Conservation (phyloP, 2,888 invertebrate species). For the Spodoptera littoralis region DNA sequence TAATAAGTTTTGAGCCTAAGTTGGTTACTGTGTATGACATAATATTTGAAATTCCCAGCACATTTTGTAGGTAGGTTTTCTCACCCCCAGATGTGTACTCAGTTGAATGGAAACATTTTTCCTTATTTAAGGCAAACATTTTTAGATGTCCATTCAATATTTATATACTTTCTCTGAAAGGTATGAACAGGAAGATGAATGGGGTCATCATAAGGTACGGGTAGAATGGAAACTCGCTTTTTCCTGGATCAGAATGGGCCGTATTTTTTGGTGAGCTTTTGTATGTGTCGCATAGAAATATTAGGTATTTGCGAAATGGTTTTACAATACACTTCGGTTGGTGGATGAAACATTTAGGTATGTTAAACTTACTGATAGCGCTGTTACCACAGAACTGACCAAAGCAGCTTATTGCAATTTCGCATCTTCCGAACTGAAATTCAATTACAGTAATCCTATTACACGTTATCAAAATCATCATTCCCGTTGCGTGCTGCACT, state of each 20-base stretch:
- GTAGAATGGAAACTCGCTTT: neutral
- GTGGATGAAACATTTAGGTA: too few species aligned
- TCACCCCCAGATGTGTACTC: conserved; percentile 18
- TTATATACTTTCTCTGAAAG: conserved; percentile 12
- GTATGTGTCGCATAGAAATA: too few species aligned
- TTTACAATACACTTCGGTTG: too few species aligned
- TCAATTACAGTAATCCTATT: conserved; percentile 10
- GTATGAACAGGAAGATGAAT: conserved; percentile 11
- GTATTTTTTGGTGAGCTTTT: too few species aligned
- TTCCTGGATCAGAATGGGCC: neutral
- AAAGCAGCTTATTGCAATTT: too few species aligned
- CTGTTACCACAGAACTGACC: too few species aligned
- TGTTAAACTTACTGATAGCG: too few species aligned
- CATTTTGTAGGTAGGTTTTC: conserved; percentile 16
- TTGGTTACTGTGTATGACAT: conserved; percentile 38
- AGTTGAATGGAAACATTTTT: conserved; percentile 32
- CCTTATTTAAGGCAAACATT: conserved; percentile 31
- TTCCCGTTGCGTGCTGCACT: conserved; percentile 12
- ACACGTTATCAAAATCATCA: conserved; percentile 21
- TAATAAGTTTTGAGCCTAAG: conserved; percentile 51
- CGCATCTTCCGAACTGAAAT: too few species aligned
- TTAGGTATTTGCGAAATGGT: too few species aligned
- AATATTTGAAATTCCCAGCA: conserved; percentile 30
- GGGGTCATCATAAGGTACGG: conserved; percentile 1
- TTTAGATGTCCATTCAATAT: conserved; percentile 37